Percentiles rank a stretch among this genome's conserved stretches.
phyloP scores from a whole-genome alignment of 2,797 vertebrate species.

The Gastrophryne carolinensis region DNA sequence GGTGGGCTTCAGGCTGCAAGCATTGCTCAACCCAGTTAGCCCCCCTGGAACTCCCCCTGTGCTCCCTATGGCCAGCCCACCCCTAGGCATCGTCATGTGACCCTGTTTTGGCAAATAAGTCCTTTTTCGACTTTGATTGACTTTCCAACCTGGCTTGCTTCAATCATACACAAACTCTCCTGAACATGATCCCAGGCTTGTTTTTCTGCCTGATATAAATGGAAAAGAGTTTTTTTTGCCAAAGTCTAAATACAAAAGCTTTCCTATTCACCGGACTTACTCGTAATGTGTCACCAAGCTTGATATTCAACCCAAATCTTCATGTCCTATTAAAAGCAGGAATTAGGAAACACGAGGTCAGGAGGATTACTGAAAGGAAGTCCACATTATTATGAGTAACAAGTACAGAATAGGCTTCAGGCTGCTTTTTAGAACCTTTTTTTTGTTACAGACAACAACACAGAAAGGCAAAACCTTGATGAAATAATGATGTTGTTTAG shows the following conservation, averaged over 20 bases:
- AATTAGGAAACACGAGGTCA: neutral
- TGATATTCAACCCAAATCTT: neutral
- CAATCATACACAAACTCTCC: conserved; percentile 27
- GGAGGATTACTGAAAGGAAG: conserved; percentile 12
- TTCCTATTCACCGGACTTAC: conserved; percentile 13
- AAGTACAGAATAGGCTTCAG: neutral
- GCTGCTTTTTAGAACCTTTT: neutral
- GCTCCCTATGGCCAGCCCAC: too few relatives aligned
- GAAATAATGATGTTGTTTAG: neutral
- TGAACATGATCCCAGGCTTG: conserved; percentile 15
- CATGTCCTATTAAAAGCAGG: neutral
- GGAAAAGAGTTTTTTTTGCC: conserved; percentile 11
- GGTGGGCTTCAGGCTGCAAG: too few relatives aligned
- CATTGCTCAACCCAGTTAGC: too few relatives aligned
- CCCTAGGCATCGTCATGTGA: too few relatives aligned
- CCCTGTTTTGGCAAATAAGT: too few relatives aligned
- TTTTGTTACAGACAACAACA: neutral
- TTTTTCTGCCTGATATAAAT: conserved; percentile 34
- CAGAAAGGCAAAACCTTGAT: neutral
- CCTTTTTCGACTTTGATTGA: conserved; percentile 44
- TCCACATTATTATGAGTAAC: neutral
- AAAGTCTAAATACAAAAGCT: neutral
- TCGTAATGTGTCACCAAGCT: conserved; percentile 29
- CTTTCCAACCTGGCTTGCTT: conserved; percentile 50
- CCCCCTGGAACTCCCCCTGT: too few relatives aligned